Percentiles rank a stretch among this genome's conserved stretches.
phyloP scores from a whole-genome alignment of 1,140 invertebrate species.

The Panonychus citri region DNA sequence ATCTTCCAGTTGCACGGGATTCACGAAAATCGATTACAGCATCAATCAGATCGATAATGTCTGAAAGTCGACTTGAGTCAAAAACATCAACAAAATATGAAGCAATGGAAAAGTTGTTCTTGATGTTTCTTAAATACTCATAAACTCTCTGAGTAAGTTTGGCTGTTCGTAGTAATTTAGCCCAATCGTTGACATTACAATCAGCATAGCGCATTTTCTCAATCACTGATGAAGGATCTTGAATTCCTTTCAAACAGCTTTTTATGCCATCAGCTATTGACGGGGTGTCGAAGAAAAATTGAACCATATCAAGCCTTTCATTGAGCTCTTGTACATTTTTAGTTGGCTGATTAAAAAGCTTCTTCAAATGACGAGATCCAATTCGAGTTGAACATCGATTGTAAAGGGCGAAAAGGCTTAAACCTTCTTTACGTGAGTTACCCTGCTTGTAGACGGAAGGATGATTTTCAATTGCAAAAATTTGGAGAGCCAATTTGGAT shows the following conservation, averaged over 20 bases:
- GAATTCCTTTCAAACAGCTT: slow-evolving; percentile 4
- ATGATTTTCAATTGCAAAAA: slow-evolving; percentile 44
- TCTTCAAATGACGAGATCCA: slow-evolving; percentile 3
- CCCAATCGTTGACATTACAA: neutral
- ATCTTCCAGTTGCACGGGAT: neutral
- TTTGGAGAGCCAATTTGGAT: slow-evolving; percentile 31
- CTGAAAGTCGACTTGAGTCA: neutral
- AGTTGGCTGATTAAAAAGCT: slow-evolving; percentile 5
- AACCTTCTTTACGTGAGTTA: slow-evolving; percentile 32
- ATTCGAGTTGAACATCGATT: slow-evolving; percentile 6
- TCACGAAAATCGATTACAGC: slow-evolving; percentile 7
- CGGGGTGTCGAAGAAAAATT: slow-evolving; percentile 5
- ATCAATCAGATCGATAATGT: neutral
- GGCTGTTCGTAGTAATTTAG: neutral
- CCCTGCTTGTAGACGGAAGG: slow-evolving; percentile 45
- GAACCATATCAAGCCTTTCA: slow-evolving; percentile 7
- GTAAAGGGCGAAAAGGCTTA: slow-evolving; percentile 25
- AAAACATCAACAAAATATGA: neutral
- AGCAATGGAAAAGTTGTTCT: neutral
- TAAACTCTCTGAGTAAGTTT: neutral
- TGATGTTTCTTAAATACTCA: neutral
- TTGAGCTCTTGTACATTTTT: neutral
- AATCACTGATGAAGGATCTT: neutral
- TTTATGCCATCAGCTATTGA: too few relatives aligned
- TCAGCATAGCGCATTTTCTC: neutral